phyloP scores from a whole-genome alignment of 2,888 invertebrate genomes.

The Caenorhabditis sp. region DNA sequence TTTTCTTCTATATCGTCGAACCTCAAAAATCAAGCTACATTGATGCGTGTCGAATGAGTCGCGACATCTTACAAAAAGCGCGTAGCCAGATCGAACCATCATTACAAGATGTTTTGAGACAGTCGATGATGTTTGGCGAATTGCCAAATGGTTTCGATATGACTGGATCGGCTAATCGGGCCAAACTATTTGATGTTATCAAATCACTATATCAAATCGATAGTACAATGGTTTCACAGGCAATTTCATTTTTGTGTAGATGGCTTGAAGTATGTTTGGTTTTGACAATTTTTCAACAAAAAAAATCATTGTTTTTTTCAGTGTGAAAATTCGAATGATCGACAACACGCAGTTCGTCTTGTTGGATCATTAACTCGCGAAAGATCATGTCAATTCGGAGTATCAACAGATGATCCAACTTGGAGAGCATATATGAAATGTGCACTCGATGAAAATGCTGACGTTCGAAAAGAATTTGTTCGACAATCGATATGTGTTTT shows the following conservation, averaged over 20 bases:
- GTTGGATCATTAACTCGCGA: slow-evolving; percentile 20
- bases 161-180: slow-evolving; percentile 26
- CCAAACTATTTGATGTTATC: slow-evolving; percentile 36
- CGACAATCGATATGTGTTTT: slow-evolving; percentile 19
- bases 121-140: slow-evolving; percentile 25
- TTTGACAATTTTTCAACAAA: too few relatives aligned
- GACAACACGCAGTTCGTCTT: slow-evolving; percentile 16
- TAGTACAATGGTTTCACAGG: slow-evolving; percentile 22
- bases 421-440: slow-evolving; percentile 26
- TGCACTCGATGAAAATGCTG: slow-evolving; percentile 2
- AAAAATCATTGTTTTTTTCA: too few relatives aligned
- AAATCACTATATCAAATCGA: slow-evolving; percentile 27
- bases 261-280: slow-evolving; percentile 24
- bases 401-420: slow-evolving; percentile 16
- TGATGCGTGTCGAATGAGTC: not conserved
- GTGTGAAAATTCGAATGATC: slow-evolving; percentile 14
- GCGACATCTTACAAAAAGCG: slow-evolving; percentile 16
- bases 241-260: slow-evolving; percentile 19
- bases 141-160: slow-evolving; percentile 37
- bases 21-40: slow-evolving; percentile 29
- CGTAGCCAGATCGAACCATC: slow-evolving; percentile 2
- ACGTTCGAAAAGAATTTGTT: slow-evolving; percentile 24
- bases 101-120: slow-evolving; percentile 7
- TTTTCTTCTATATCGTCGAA: slow-evolving; percentile 43
- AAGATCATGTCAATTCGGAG: slow-evolving; percentile 19